These are phyloP conservation scores for Drosophila setosimentum DNA, from an alignment of 2,888 invertebrate genomes.

Conservation along the genomic window DNA sequence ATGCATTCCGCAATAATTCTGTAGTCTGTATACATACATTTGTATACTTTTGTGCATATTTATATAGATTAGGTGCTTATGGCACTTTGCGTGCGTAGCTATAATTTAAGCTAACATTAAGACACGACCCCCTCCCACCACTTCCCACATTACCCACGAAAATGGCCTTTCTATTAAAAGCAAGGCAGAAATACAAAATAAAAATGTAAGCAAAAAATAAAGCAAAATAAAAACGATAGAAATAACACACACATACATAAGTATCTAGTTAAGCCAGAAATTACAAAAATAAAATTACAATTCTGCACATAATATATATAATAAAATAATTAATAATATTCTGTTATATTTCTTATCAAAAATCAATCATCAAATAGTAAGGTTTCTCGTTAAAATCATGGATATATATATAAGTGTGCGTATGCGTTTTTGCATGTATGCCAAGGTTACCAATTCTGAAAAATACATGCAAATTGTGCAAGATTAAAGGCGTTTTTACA, in stretches of 20 bases:
- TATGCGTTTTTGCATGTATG: background rate
- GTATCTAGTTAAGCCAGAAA: conserved; percentile 45
- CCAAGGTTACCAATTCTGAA: background rate
- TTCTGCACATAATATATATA: background rate
- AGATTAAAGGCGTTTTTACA: background rate
- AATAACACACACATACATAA: conserved; percentile 28
- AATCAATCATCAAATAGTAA: background rate
- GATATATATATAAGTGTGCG: too few species aligned
- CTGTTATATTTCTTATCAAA: background rate
- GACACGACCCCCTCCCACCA: background rate
- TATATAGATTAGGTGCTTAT: background rate
- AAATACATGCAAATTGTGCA: background rate
- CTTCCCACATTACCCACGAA: background rate
- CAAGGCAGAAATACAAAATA: conserved; percentile 11
- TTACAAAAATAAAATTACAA: background rate
- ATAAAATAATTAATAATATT: background rate
- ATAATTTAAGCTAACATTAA: conserved; percentile 35
- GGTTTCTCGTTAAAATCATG: background rate
- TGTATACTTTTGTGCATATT: background rate
- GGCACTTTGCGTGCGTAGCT: conserved; percentile 9
- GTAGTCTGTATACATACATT: background rate
- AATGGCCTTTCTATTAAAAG: conserved; percentile 7
- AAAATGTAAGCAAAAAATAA: background rate
- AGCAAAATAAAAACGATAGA: conserved; percentile 9
- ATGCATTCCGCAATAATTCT: conserved; percentile 6